A percentile compares a stretch with the other conserved stretches of the same genome.
Conservation (phyloP, 2,113 vertebrate species). For the Syrmaticus mikado region DNA sequence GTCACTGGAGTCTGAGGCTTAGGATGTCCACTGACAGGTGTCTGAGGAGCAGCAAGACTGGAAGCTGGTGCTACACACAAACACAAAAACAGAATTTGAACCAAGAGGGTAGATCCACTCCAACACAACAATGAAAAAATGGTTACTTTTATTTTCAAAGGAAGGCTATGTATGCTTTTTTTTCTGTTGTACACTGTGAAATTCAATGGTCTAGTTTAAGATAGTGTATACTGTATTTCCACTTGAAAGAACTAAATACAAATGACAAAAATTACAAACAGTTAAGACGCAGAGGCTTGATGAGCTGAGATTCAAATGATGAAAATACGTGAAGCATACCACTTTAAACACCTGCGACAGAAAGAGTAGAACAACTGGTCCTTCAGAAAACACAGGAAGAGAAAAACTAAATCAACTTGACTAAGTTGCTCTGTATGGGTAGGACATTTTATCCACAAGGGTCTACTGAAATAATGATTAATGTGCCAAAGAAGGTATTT, state of each 20-base stretch:
- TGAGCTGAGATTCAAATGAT: background rate
- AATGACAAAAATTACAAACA: background rate
- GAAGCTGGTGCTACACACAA: slow-evolving; percentile 69
- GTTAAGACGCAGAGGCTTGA: background rate
- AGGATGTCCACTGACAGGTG: slow-evolving; percentile 72
- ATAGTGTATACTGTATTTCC: background rate
- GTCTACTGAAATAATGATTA: background rate
- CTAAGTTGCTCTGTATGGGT: background rate
- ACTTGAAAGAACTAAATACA: background rate
- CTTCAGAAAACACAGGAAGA: background rate
- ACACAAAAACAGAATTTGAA: background rate
- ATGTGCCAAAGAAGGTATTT: background rate
- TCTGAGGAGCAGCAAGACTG: slow-evolving; percentile 68
- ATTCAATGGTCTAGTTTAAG: background rate
- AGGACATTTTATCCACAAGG: background rate
- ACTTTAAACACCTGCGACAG: background rate
- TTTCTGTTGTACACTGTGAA: background rate
- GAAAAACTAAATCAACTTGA: background rate
- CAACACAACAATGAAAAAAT: background rate
- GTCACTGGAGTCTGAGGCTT: slow-evolving; percentile 78
- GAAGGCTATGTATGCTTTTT: background rate
- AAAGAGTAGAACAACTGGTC: background rate
- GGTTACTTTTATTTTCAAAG: background rate
- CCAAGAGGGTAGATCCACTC: background rate
- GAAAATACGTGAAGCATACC: background rate